Evolutionary conservation across 1,140 invertebrate species (phyloP).

Genomic region (Eumaeus atala): DNA sequence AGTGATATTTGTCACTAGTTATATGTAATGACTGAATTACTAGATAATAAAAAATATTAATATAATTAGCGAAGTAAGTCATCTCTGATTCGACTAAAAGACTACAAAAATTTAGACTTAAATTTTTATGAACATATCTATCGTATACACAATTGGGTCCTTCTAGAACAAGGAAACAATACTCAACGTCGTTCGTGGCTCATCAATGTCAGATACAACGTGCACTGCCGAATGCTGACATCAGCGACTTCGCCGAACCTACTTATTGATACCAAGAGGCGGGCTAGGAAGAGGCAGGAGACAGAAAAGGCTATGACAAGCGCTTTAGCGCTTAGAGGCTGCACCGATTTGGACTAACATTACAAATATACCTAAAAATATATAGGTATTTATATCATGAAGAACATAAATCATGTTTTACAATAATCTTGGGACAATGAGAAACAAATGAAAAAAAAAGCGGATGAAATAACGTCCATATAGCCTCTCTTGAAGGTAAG

Average conservation of each 20-base stretch:
- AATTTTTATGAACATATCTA: slow-evolving; percentile 71
- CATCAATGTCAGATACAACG: neutral
- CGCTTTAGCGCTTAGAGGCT: slow-evolving; percentile 3
- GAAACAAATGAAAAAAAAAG: no score
- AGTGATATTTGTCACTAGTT: slow-evolving; percentile 59
- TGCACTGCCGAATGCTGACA: slow-evolving; percentile 9
- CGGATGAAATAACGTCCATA: slow-evolving; percentile 9
- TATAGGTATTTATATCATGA: no score
- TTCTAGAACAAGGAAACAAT: slow-evolving; percentile 60
- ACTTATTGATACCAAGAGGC: slow-evolving; percentile 5
- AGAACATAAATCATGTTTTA: no score
- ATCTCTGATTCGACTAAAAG: slow-evolving; percentile 71
- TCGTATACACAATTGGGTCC: slow-evolving; percentile 57
- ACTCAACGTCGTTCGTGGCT: slow-evolving; percentile 38
- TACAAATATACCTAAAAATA: neutral
- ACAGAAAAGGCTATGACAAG: slow-evolving; percentile 6
- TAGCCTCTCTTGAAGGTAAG: slow-evolving; percentile 24
- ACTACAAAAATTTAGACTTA: slow-evolving; percentile 69
- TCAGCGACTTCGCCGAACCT: slow-evolving; percentile 1
- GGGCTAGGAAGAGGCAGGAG: neutral
- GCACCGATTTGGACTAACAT: neutral
- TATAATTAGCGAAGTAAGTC: slow-evolving; percentile 64
- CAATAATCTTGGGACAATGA: no score
- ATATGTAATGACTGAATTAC: slow-evolving; percentile 67
- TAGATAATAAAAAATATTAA: slow-evolving; percentile 58